These are phyloP conservation scores for Forbesichthys papilliferus DNA, from an alignment of 2,113 vertebrate genomes.

Conservation along the genomic window DNA sequence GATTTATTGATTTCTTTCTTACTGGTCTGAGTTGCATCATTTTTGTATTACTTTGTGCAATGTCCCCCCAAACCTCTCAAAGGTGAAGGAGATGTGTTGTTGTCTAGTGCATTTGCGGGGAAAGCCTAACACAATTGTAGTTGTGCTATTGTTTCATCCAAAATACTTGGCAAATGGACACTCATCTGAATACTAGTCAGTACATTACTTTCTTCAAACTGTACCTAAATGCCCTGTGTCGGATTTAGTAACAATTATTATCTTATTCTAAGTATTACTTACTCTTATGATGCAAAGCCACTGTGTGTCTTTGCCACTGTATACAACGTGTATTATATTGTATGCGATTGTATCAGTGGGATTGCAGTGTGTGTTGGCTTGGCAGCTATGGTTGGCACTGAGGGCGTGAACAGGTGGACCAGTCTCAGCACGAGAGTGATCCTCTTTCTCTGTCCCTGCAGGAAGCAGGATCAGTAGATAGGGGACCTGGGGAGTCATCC, in stretches of 20 bases:
- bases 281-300: conserved; percentile 4
- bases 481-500: conserved; percentile 61
- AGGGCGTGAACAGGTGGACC: conserved; percentile 71
- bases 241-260: neutral
- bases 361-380: conserved; percentile 38
- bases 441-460: conserved; percentile 69
- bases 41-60: conserved; percentile 31
- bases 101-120: neutral
- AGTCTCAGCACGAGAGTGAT: conserved; percentile 67
- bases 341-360: conserved; percentile 5
- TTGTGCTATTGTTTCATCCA: neutral
- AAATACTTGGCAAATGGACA: conserved; percentile 6
- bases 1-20: conserved; percentile 59
- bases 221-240: neutral
- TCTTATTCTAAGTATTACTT: neutral
- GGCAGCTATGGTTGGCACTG: conserved; percentile 38
- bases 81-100: neutral
- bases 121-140: neutral
- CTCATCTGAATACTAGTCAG: neutral
- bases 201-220: neutral
- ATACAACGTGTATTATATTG: neutral
- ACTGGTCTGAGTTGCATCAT: conserved; percentile 73
- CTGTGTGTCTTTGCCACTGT: conserved; percentile 13
- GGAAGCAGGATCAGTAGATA: conserved; percentile 68
- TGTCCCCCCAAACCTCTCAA: neutral